Conservation (phyloP, 1,140 invertebrate species). For the Pantala flavescens region DNA sequence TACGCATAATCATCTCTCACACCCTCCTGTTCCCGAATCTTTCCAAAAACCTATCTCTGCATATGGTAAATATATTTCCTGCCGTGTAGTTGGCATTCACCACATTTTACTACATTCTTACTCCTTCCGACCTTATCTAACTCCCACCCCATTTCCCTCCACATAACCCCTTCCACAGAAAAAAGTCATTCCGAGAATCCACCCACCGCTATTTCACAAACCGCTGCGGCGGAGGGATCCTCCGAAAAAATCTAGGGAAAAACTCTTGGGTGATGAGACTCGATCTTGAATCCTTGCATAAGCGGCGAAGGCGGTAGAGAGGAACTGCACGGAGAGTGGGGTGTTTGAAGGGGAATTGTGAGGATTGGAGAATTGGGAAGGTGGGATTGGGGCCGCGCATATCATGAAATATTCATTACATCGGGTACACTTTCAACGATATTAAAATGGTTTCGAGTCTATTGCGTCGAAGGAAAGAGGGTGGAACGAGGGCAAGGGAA, state of each 20-base stretch:
- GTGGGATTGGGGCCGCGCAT: constrained; percentile 5
- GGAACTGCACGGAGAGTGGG: neutral
- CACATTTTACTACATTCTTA: too few relatives aligned
- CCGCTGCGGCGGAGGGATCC: too few relatives aligned
- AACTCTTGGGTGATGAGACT: neutral
- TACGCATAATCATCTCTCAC: too few relatives aligned
- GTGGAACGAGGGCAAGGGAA: neutral
- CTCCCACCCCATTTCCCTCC: too few relatives aligned
- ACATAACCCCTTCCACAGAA: too few relatives aligned
- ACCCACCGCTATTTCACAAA: too few relatives aligned
- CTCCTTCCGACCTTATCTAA: too few relatives aligned
- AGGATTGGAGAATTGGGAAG: neutral
- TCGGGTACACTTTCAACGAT: constrained; percentile 8
- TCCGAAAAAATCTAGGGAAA: neutral
- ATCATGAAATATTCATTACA: constrained; percentile 10
- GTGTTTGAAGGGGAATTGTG: neutral
- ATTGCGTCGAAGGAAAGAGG: neutral
- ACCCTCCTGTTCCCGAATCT: too few relatives aligned
- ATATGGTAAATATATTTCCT: too few relatives aligned
- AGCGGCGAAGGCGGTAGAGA: neutral
- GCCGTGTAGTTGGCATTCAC: too few relatives aligned
- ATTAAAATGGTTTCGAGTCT: constrained; percentile 4
- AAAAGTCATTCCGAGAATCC: too few relatives aligned
- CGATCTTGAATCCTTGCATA: neutral
- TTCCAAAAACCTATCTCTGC: too few relatives aligned